A percentile compares a stretch with the other conserved stretches of the same genome.
Evolutionary conservation across 2,888 invertebrate species (phyloP).

Genomic region (Plebejus melissa): DNA sequence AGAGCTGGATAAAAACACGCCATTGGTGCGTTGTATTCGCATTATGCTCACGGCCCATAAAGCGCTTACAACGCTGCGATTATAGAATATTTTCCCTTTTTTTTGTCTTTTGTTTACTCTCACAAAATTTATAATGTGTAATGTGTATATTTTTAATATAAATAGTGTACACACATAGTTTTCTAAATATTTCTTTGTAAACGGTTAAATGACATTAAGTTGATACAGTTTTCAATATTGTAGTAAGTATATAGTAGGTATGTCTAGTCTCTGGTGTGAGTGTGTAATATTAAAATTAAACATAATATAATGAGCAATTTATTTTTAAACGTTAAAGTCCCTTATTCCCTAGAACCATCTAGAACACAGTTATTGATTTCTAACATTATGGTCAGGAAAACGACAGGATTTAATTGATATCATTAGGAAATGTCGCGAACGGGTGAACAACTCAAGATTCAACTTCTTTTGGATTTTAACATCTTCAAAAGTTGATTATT

Average conservation of each 20-base stretch:
- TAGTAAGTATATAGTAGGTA: too few relatives aligned
- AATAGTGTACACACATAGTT: too few relatives aligned
- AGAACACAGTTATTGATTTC: background rate
- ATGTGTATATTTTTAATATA: too few relatives aligned
- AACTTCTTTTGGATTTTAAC: background rate
- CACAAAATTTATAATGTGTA: too few relatives aligned
- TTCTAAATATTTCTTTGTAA: too few relatives aligned
- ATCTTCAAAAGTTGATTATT: background rate
- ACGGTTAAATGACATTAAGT: too few relatives aligned
- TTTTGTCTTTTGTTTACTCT: background rate
- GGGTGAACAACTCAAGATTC: conserved; percentile 3
- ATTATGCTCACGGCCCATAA: conserved; percentile 31
- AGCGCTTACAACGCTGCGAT: conserved; percentile 39
- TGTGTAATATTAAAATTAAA: background rate
- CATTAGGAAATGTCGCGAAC: conserved; percentile 25
- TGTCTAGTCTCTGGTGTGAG: too few relatives aligned
- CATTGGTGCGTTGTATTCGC: conserved; percentile 45
- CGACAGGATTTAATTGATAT: conserved; percentile 18
- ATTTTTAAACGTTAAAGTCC: too few relatives aligned
- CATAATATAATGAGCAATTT: background rate
- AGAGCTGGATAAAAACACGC: conserved; percentile 40
- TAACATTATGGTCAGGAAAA: background rate
- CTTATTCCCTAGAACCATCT: background rate
- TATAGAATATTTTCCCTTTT: background rate
- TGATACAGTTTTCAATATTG: too few relatives aligned